A percentile compares a stretch with the other conserved stretches of the same genome.
phyloP scores from a whole-genome alignment of 2,797 vertebrate species.

The Discoglossus pictus region DNA sequence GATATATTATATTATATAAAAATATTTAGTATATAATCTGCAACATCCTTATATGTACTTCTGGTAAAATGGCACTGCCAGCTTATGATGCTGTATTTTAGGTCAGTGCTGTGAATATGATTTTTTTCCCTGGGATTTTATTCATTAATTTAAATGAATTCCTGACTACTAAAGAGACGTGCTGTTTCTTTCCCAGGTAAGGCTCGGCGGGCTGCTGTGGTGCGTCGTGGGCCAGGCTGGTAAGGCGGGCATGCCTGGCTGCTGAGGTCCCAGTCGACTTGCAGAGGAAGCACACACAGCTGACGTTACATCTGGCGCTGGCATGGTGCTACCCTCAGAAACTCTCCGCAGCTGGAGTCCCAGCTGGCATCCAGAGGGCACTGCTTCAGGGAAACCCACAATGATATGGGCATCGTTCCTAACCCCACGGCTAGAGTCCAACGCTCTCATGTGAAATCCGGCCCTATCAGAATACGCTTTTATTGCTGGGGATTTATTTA shows the following conservation, averaged over 20 bases:
- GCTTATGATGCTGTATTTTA: too few species aligned
- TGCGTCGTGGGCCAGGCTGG: conserved; percentile 15
- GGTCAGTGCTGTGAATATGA: too few species aligned
- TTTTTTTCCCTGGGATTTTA: too few species aligned
- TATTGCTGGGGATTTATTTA: conserved; percentile 71
- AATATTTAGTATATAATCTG: too few species aligned
- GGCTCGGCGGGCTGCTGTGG: conserved; percentile 13
- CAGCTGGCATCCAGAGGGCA: conserved; percentile 48
- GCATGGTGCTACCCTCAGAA: conserved; percentile 38
- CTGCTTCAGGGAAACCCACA: conserved; percentile 39
- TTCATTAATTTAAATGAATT: too few species aligned
- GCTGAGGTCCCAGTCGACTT: conserved; percentile 29
- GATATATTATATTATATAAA: too few species aligned
- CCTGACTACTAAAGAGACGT: too few species aligned
- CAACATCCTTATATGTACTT: too few species aligned
- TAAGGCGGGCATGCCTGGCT: conserved; percentile 4
- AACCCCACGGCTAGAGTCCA: conserved; percentile 49
- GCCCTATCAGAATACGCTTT: conserved; percentile 35
- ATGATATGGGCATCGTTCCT: conserved; percentile 41
- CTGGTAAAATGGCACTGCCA: too few species aligned
- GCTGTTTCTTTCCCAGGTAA: conserved; percentile 26
- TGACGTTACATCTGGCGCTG: conserved; percentile 47
- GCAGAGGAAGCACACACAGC: conserved; percentile 37
- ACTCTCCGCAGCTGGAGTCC: conserved; percentile 45
- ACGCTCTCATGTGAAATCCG: conserved; percentile 23